Percentiles rank a stretch among this genome's conserved stretches.
phyloP scores from a whole-genome alignment of 2,113 vertebrate species.

The Syrmaticus mikado region DNA sequence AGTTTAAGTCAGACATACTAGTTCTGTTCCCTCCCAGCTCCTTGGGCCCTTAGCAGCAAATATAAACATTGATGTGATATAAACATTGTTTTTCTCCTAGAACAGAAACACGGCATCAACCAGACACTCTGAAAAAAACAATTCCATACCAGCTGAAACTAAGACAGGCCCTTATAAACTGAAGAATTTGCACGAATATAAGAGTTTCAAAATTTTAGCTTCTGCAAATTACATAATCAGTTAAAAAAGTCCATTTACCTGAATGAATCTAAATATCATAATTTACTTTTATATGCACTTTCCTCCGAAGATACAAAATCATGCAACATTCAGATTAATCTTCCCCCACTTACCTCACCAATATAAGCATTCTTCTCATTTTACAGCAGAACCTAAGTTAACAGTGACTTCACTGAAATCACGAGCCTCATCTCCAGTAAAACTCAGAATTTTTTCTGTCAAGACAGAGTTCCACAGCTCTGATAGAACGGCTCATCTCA shows the following conservation, averaged over 20 bases:
- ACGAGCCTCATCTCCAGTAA: background rate
- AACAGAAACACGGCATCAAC: too few species aligned
- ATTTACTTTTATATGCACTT: background rate
- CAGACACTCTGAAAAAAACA: too few species aligned
- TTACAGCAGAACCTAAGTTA: background rate
- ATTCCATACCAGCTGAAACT: too few species aligned
- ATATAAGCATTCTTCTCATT: background rate
- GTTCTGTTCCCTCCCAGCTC: too few species aligned
- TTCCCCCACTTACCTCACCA: background rate
- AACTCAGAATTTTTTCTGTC: background rate
- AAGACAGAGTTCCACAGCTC: background rate
- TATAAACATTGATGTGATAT: too few species aligned
- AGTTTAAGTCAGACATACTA: too few species aligned
- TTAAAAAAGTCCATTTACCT: background rate
- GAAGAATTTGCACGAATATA: background rate
- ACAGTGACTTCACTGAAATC: background rate
- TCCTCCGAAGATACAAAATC: background rate
- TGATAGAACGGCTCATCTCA: background rate
- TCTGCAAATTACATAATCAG: background rate
- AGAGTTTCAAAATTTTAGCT: background rate
- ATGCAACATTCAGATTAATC: background rate
- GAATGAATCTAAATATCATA: background rate
- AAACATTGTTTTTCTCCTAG: too few species aligned
- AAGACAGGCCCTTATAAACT: background rate
- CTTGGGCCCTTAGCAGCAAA: too few species aligned